phyloP scores from a whole-genome alignment of 2,888 invertebrate species.

The Heliconius cydno region DNA sequence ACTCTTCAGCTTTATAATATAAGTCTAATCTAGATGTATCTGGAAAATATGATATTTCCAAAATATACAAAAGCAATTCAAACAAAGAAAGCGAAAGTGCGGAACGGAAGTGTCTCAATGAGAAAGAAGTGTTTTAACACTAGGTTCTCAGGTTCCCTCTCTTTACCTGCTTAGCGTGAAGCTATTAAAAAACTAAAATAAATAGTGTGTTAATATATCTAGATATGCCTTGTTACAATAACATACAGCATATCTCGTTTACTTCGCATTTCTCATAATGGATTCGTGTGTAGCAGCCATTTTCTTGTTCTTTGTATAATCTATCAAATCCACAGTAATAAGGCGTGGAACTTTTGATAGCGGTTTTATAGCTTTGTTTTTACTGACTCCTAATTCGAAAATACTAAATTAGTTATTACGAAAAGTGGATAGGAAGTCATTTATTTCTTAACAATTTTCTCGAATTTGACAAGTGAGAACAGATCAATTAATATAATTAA shows the following conservation, averaged over 20 bases:
- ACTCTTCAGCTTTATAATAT: too few relatives aligned
- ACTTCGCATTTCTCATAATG: not conserved
- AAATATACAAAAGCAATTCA: too few relatives aligned
- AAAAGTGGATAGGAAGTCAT: not conserved
- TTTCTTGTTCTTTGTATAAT: slow-evolving; percentile 14
- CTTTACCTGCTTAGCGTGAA: too few relatives aligned
- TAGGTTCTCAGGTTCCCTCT: too few relatives aligned
- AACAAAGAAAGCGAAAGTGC: too few relatives aligned
- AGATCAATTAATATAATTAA: not conserved
- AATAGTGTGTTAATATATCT: not conserved
- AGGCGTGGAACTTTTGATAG: slow-evolving; percentile 21
- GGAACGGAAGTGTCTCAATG: too few relatives aligned
- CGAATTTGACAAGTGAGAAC: not conserved
- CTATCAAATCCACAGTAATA: slow-evolving; percentile 13
- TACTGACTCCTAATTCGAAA: not conserved
- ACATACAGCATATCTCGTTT: not conserved
- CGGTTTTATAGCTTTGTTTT: slow-evolving; percentile 21
- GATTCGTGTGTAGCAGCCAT: slow-evolving; percentile 30
- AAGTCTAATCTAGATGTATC: too few relatives aligned
- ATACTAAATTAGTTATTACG: not conserved
- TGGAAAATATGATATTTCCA: too few relatives aligned
- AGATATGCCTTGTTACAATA: not conserved
- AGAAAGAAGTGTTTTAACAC: too few relatives aligned
- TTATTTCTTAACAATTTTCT: too few relatives aligned
- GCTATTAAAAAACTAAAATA: not conserved